A percentile compares a stretch with the other conserved stretches of the same genome.
Evolutionary conservation across 2,797 vertebrate genomes (phyloP).

Genomic region (Setipinna tenuifilis): DNA sequence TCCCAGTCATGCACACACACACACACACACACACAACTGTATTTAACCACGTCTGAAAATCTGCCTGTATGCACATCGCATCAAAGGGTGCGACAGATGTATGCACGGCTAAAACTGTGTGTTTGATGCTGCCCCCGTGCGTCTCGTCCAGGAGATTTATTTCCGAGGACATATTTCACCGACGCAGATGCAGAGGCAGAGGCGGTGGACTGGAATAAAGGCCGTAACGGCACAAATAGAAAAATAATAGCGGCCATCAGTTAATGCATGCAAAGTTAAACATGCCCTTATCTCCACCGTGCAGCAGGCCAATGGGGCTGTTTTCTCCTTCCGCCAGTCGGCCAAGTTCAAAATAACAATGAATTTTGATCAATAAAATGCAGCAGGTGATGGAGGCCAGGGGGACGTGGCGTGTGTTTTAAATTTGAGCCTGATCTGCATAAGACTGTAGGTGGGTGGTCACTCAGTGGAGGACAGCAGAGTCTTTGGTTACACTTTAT

Average conservation of each 20-base stretch:
- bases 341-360: slow-evolving; percentile 48
- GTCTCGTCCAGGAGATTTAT: not conserved
- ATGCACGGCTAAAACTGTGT: not conserved
- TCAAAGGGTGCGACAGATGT: not conserved
- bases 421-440: too few relatives aligned
- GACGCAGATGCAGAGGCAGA: not conserved
- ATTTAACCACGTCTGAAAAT: not conserved
- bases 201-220: slow-evolving; percentile 35
- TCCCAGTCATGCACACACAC: not conserved
- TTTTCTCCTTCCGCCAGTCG: slow-evolving; percentile 43
- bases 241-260: slow-evolving; percentile 50
- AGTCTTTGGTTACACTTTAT: too few relatives aligned
- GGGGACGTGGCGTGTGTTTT: slow-evolving; percentile 24
- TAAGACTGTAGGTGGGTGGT: too few relatives aligned
- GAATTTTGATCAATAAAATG: slow-evolving; percentile 45
- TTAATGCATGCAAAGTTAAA: slow-evolving; percentile 50
- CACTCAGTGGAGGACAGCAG: too few relatives aligned
- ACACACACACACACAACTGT: not conserved
- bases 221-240: slow-evolving; percentile 39
- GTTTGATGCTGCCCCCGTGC: not conserved
- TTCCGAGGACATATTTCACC: not conserved
- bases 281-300: slow-evolving; percentile 52
- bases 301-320: slow-evolving; percentile 48
- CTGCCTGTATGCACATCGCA: not conserved
- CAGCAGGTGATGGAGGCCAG: slow-evolving; percentile 5